phyloP scores from a whole-genome alignment of 1,140 invertebrate genomes.

The Agrypnia vestita region DNA sequence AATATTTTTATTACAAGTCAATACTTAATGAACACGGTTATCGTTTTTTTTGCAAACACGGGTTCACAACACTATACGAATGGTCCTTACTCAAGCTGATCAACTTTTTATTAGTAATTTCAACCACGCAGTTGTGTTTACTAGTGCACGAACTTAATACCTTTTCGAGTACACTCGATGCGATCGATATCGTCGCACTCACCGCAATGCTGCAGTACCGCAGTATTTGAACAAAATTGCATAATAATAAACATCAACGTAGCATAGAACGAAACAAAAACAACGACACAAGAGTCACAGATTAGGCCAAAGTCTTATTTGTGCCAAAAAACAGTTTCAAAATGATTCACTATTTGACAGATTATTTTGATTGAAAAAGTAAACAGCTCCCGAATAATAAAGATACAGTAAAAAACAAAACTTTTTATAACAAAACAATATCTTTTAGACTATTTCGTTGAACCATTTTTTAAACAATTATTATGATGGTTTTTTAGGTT shows the following conservation, averaged over 20 bases:
- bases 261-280: background rate
- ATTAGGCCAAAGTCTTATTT: background rate
- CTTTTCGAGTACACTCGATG: conserved; percentile 12
- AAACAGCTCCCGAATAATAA: background rate
- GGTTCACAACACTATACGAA: background rate
- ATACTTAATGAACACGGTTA: background rate
- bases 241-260: conserved; percentile 27
- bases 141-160: background rate
- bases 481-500: conserved; percentile 34
- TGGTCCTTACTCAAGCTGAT: no score
- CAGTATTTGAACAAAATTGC: conserved; percentile 24
- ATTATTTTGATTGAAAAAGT: background rate
- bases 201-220: conserved; percentile 41
- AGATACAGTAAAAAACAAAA: background rate
- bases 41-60: background rate
- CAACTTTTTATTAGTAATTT: background rate
- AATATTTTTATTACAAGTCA: background rate
- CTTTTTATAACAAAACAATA: background rate
- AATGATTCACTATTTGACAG: conserved; percentile 5
- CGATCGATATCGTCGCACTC: conserved; percentile 39
- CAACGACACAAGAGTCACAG: background rate
- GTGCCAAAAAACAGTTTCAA: background rate
- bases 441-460: background rate
- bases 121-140: conserved; percentile 37
- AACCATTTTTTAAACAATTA: background rate